These are phyloP conservation scores for Acronicta leporina DNA, from an alignment of 2,888 invertebrate genomes.

Conservation along the genomic window DNA sequence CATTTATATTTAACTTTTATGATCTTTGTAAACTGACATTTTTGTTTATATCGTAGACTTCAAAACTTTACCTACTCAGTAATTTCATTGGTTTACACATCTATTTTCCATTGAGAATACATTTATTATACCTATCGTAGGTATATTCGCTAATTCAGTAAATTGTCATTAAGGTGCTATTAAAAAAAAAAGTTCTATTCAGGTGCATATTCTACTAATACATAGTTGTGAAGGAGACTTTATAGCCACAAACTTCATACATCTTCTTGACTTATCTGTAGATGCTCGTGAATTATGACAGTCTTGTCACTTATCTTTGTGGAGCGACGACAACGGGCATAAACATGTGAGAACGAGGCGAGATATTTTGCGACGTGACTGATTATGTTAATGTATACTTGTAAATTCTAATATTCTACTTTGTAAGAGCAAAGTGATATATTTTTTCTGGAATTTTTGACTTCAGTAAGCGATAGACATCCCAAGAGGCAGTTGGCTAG, in stretches of 20 bases:
- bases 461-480: too few species aligned
- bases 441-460: neutral
- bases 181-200: too few species aligned
- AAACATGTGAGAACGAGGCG: slow-evolving; percentile 23
- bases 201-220: neutral
- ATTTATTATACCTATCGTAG: too few species aligned
- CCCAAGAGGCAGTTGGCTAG: too few species aligned
- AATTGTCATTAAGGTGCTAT: too few species aligned
- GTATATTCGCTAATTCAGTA: too few species aligned
- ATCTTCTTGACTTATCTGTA: slow-evolving; percentile 36
- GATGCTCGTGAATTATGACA: slow-evolving; percentile 36
- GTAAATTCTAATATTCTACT: slow-evolving; percentile 1
- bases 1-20: too few species aligned
- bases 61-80: too few species aligned
- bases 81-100: too few species aligned
- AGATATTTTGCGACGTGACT: slow-evolving; percentile 19
- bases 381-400: slow-evolving; percentile 14
- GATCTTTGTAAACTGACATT: too few species aligned
- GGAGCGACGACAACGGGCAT: slow-evolving; percentile 31
- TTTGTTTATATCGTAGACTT: too few species aligned
- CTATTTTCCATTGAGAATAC: too few species aligned
- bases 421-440: neutral
- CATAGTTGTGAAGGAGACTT: neutral
- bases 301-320: slow-evolving; percentile 39
- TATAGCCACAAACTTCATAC: slow-evolving; percentile 1